These are phyloP conservation scores for Hyalella azteca DNA, from an alignment of 2,888 invertebrate species.

Conservation along the genomic window DNA sequence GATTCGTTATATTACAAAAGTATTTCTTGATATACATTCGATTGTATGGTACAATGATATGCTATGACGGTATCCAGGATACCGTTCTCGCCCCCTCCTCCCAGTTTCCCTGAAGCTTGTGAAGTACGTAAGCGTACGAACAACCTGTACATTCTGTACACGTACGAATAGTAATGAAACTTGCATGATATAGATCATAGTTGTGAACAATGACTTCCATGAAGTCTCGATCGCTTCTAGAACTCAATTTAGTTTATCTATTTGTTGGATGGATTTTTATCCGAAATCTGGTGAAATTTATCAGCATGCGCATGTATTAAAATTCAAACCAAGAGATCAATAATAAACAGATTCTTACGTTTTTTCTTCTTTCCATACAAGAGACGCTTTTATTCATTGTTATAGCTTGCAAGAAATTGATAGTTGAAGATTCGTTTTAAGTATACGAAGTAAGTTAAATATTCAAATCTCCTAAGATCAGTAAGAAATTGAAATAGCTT, in stretches of 20 bases:
- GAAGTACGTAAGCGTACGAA: neutral
- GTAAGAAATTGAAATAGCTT: no score
- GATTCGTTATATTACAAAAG: neutral
- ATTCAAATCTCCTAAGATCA: no score
- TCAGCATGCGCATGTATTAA: no score
- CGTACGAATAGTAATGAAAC: neutral
- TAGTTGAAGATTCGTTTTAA: no score
- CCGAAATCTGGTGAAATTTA: no score
- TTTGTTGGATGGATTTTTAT: no score
- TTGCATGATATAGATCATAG: neutral
- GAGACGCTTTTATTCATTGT: no score
- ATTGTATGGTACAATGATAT: constrained; percentile 22
- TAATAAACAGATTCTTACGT: no score
- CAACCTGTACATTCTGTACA: neutral
- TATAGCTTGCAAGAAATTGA: no score
- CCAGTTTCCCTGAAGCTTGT: neutral
- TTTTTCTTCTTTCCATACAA: no score
- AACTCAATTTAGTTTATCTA: neutral
- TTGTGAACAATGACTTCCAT: neutral
- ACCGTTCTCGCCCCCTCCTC: neutral
- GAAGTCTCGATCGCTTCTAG: neutral
- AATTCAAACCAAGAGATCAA: no score
- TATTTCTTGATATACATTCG: constrained; percentile 24
- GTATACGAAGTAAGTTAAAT: no score
- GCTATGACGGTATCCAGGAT: neutral